Evolutionary conservation across 1,140 invertebrate genomes (phyloP), one percentile per base, ranked within the genome.

Genomic region (Pseudomyrmex concolor): DNA sequence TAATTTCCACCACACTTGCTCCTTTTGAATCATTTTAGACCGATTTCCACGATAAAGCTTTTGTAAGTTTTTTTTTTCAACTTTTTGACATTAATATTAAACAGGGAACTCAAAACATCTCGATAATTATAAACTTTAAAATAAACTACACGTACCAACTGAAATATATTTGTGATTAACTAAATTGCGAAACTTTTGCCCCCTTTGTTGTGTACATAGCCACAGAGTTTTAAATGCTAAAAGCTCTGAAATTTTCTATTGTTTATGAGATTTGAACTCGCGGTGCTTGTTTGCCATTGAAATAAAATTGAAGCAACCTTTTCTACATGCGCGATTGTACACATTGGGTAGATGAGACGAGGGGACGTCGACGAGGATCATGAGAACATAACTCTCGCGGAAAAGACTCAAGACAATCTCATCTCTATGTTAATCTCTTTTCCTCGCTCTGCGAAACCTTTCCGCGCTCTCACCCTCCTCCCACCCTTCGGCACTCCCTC

Each of bases 371-470:
- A 59, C 72, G 63, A 55, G 84, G 54, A 76, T 86, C 78, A 86
- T 59, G 83, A 66, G 78, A 84, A 87, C 73, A 86, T 90, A 90
- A 90, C 77, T 90, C 87, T 83, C 83, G 73, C 57, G 84, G 85
- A 85, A 86, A 90, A 89, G 83, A 87, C 85, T 78, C 77, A 25
- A 66, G 84, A 71, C 87, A 84, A 90, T 66, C 89, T 90, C 89
- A 82, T 90, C 85, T 90, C 89, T 89, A 90, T 90, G 89, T 87
- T 90, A 90, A 90, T 90, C 87, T 90, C 87, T 86, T 34, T 83
- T 54, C 76, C 84, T 86, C 84, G 64, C 22, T 43, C 25, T 10
- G 43, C 45, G 43, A 70, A 51, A 82, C 19, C 68, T 22, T 19
- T 50, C 64, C 50, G 43, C 13, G 22, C 25, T 19, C 34, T 34